These are phyloP conservation scores for Cheilosia impressa DNA, from an alignment of 2,888 invertebrate species.

Conservation along the genomic window DNA sequence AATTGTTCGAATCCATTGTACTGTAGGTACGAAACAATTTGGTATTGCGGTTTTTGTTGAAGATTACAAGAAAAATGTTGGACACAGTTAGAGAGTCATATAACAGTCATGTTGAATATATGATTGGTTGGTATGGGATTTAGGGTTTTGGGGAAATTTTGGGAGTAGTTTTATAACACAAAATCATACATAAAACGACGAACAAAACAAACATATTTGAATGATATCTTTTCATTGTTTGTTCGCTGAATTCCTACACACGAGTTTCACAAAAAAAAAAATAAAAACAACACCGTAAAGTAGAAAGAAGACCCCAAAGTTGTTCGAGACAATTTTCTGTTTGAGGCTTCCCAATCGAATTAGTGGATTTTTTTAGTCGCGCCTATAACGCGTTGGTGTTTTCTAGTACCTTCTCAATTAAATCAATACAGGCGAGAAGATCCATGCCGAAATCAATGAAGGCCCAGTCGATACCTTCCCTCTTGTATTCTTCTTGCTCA, in stretches of 20 bases:
- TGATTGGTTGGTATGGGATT: slow-evolving; percentile 12
- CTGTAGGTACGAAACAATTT: slow-evolving; percentile 84
- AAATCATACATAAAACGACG: slow-evolving; percentile 61
- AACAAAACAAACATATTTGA: slow-evolving; percentile 15
- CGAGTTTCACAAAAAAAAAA: neutral
- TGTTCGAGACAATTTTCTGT: slow-evolving; percentile 39
- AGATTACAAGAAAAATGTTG: slow-evolving; percentile 25
- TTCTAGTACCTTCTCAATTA: slow-evolving; percentile 95
- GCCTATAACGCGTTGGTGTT: neutral
- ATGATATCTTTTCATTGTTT: slow-evolving; percentile 1
- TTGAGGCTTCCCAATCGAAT: slow-evolving; percentile 32
- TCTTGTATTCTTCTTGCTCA: slow-evolving; percentile 99
- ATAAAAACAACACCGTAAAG: neutral
- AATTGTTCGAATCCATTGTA: slow-evolving; percentile 96
- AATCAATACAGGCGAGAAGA: slow-evolving; percentile 98
- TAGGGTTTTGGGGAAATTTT: slow-evolving; percentile 1
- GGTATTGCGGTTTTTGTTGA: slow-evolving; percentile 2
- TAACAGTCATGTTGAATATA: slow-evolving; percentile 21
- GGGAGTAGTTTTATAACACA: slow-evolving; percentile 39
- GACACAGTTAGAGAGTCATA: slow-evolving; percentile 3
- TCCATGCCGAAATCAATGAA: slow-evolving; percentile 99
- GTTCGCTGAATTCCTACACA: slow-evolving; percentile 2
- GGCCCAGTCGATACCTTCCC: slow-evolving; percentile 98
- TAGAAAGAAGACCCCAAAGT: slow-evolving; percentile 26
- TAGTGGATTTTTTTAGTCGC: slow-evolving; percentile 26